phyloP scores from a whole-genome alignment of 1,140 invertebrate species.

The Ceratosolen fusciceps region DNA sequence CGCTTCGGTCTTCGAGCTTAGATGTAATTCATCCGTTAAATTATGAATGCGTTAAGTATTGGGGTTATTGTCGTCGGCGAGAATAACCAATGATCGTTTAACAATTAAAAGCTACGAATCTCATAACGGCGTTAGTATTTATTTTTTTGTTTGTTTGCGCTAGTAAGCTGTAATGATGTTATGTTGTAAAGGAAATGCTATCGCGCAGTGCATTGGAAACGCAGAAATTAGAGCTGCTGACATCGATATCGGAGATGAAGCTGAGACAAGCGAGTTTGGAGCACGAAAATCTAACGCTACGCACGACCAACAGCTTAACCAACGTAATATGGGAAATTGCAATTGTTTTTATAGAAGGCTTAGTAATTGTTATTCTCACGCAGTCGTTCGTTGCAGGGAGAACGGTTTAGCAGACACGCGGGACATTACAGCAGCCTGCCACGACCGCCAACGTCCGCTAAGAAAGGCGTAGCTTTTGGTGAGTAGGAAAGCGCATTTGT shows the following conservation, averaged over 20 bases:
- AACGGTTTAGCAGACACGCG: slow-evolving; percentile 67
- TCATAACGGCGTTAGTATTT: too few relatives aligned
- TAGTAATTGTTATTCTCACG: too few relatives aligned
- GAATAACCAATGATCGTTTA: too few relatives aligned
- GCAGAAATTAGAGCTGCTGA: slow-evolving; percentile 92
- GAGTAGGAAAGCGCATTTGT: slow-evolving; percentile 60
- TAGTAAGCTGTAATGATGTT: too few relatives aligned
- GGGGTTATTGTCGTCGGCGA: too few relatives aligned
- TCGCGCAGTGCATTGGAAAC: slow-evolving; percentile 90
- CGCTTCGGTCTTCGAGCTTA: too few relatives aligned
- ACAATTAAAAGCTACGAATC: too few relatives aligned
- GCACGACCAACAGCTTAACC: slow-evolving; percentile 64
- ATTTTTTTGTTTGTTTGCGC: too few relatives aligned
- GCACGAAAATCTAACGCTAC: slow-evolving; percentile 83
- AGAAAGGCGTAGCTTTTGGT: slow-evolving; percentile 79
- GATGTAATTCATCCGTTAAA: too few relatives aligned
- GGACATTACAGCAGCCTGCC: slow-evolving; percentile 85
- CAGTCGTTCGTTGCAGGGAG: slow-evolving; percentile 63
- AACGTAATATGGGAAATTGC: slow-evolving; percentile 60
- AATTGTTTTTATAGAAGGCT: too few relatives aligned
- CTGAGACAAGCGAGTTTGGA: slow-evolving; percentile 86
- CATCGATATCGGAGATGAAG: slow-evolving; percentile 90
- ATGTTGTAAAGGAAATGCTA: slow-evolving; percentile 82
- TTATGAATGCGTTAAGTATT: too few relatives aligned
- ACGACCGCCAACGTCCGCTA: slow-evolving; percentile 74